Conservation (phyloP, 2,113 vertebrate species). For the Callocephalon fimbriatum region DNA sequence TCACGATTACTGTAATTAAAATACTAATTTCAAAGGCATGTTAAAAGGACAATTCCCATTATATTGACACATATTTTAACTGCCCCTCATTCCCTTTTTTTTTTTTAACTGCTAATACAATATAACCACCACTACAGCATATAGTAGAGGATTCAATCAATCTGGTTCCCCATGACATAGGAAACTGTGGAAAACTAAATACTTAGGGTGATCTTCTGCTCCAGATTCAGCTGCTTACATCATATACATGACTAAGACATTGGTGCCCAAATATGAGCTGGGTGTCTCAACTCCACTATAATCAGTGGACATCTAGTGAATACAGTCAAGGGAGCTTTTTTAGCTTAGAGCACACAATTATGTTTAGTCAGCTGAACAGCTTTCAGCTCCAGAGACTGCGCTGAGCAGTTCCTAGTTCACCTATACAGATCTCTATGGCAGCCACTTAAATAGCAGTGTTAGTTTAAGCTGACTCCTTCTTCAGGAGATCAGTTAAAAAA, state of each 20-base stretch:
- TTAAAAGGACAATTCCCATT: not conserved
- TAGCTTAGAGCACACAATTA: not conserved
- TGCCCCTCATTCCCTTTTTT: not conserved
- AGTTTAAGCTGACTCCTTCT: not conserved
- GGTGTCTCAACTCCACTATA: not conserved
- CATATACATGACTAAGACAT: not conserved
- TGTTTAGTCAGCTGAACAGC: not conserved
- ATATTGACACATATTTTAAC: not conserved
- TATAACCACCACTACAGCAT: not conserved
- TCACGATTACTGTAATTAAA: not conserved
- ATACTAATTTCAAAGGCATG: not conserved
- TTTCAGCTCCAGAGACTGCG: not conserved
- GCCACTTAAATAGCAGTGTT: not conserved
- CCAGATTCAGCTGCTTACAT: not conserved
- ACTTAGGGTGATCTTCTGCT: not conserved
- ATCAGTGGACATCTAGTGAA: not conserved
- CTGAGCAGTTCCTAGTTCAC: not conserved
- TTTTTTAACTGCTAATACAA: not conserved
- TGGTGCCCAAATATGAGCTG: not conserved
- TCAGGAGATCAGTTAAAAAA: not conserved
- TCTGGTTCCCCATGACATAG: not conserved
- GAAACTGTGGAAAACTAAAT: not conserved
- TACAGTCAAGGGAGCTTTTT: not conserved
- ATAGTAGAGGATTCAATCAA: not conserved
- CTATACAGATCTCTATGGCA: not conserved